Evolutionary conservation across 2,888 invertebrate species (phyloP).

Genomic region (Suillia variegata): DNA sequence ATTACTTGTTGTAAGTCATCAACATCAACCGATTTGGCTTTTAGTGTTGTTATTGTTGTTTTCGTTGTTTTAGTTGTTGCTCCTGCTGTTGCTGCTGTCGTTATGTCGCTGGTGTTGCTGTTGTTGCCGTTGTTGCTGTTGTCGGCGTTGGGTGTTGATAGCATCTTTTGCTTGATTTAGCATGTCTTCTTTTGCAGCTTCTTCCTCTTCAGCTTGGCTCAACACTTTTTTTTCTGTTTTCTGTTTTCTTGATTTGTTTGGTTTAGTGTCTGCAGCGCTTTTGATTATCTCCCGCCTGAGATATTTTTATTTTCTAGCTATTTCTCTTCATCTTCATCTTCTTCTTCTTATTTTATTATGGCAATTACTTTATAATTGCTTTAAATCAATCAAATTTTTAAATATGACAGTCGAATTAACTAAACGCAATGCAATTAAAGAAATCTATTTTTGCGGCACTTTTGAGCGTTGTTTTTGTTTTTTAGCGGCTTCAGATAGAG

Average conservation of each 20-base stretch:
- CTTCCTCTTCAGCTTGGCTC: conserved; percentile 14
- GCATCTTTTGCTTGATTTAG: conserved; percentile 38
- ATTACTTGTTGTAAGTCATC: conserved; percentile 31
- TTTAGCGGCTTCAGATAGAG: too few species aligned
- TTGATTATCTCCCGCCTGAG: too few species aligned
- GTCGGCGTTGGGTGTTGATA: conserved; percentile 34
- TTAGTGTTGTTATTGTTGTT: conserved; percentile 17
- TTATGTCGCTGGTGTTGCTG: conserved; percentile 11
- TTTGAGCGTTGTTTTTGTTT: too few species aligned
- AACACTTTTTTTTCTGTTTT: conserved; percentile 30
- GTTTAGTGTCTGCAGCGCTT: conserved; percentile 17
- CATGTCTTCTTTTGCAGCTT: conserved; percentile 27
- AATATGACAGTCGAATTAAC: conserved; percentile 6
- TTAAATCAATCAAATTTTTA: conserved; percentile 23
- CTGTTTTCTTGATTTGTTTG: conserved; percentile 18
- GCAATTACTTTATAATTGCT: conserved; percentile 20
- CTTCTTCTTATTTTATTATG: conserved; percentile 12
- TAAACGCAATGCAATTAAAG: too few species aligned
- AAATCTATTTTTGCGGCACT: too few species aligned
- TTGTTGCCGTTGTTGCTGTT: conserved; percentile 14
- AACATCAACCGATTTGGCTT: conserved; percentile 25
- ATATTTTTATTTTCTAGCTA: too few species aligned
- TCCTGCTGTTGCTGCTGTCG: conserved; percentile 9
- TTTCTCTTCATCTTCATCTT: conserved; percentile 1
- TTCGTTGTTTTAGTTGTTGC: conserved; percentile 5